Evolutionary conservation across 2,113 vertebrate species (phyloP).

Genomic region (Aramus guarauna): DNA sequence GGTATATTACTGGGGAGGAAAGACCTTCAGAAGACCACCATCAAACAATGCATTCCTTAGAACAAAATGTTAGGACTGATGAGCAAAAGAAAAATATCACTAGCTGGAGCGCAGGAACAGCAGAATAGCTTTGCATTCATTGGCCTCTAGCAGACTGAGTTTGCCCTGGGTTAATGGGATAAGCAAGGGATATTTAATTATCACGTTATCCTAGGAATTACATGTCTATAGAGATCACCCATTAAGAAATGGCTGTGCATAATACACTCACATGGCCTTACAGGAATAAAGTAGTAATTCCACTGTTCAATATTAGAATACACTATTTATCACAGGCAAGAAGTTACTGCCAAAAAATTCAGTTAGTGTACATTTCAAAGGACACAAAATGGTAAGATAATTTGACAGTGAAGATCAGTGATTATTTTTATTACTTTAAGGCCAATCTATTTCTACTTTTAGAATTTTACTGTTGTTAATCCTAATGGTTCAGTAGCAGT

Average conservation of each 20-base stretch:
- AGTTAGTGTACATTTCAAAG: not conserved
- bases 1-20: not conserved
- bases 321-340: not conserved
- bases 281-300: not conserved
- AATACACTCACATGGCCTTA: not conserved
- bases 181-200: constrained; percentile 55
- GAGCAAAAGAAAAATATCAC: not conserved
- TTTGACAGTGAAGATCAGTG: not conserved
- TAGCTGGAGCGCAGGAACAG: not conserved
- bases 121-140: not conserved
- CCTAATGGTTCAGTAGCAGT: not conserved
- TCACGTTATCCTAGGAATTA: constrained; percentile 43
- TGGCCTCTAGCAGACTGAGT: not conserved
- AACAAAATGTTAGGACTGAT: not conserved
- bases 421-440: not conserved
- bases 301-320: not conserved
- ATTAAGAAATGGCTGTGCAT: not conserved
- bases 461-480: not conserved
- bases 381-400: not conserved
- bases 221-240: constrained; percentile 35
- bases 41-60: not conserved
- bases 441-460: not conserved
- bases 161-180: constrained; percentile 58
- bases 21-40: not conserved
- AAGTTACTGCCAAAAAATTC: not conserved